Evolutionary conservation across 2,888 invertebrate genomes (phyloP).

Genomic region (Drosophila neoperkinsi): DNA sequence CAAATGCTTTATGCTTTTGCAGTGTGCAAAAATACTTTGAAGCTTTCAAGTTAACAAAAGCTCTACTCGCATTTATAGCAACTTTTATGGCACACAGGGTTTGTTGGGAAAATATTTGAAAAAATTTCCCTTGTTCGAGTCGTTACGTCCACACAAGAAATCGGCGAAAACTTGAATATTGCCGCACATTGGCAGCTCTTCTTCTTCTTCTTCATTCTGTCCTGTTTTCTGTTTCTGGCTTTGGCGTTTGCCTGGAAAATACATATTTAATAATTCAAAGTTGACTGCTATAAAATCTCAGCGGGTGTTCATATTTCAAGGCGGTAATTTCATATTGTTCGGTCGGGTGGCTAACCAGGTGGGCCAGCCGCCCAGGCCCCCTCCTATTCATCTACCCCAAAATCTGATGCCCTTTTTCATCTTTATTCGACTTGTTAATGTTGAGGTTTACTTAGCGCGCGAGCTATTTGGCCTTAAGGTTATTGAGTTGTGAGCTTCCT

Average conservation of each 20-base stretch:
- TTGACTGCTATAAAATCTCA: constrained; percentile 79
- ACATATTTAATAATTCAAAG: constrained; percentile 80
- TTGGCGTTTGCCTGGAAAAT: constrained; percentile 61
- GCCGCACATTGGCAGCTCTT: constrained; percentile 26
- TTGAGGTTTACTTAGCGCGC: constrained; percentile 75
- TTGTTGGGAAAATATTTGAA: constrained; percentile 25
- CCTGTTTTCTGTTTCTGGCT: constrained; percentile 50
- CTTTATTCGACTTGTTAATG: constrained; percentile 64
- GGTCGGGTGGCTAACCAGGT: constrained; percentile 51
- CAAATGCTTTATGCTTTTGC: neutral
- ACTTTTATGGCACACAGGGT: constrained; percentile 42
- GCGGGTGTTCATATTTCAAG: constrained; percentile 72
- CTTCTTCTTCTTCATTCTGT: neutral
- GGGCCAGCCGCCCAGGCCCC: constrained; percentile 15
- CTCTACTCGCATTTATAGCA: constrained; percentile 13
- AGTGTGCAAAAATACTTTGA: neutral
- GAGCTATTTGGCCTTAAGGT: constrained; percentile 67
- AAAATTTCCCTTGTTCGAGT: constrained; percentile 8
- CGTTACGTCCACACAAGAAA: neutral
- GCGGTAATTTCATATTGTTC: constrained; percentile 75
- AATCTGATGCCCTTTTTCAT: constrained; percentile 43
- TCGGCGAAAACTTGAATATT: constrained; percentile 34
- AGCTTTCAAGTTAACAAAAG: constrained; percentile 45
- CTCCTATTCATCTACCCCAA: neutral
- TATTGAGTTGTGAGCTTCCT: constrained; percentile 74